Evolutionary conservation across 2,888 invertebrate genomes (phyloP).

Genomic region (Iselma pallidipennis): DNA sequence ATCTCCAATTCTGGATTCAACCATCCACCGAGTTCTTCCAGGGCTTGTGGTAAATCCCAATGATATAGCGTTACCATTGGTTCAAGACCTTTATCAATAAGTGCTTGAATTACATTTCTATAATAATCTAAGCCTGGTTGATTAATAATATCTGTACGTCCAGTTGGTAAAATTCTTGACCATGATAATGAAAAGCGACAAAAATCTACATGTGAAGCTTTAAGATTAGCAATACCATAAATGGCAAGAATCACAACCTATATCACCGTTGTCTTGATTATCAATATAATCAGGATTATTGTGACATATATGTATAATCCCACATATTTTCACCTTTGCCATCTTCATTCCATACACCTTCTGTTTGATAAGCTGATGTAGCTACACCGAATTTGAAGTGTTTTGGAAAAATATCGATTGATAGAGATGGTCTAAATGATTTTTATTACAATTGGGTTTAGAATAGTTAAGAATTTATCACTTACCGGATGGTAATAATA

Average conservation of each 20-base stretch:
- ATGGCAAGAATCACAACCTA: constrained; percentile 69
- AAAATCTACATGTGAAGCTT: constrained; percentile 49
- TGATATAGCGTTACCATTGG: constrained; percentile 55
- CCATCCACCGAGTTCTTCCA: constrained; percentile 63
- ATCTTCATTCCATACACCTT: constrained; percentile 34
- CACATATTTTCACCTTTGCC: constrained; percentile 69
- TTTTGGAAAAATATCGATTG: constrained; percentile 44
- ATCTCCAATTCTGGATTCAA: constrained; percentile 61
- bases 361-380: constrained; percentile 43
- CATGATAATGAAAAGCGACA: constrained; percentile 56
- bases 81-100: constrained; percentile 61
- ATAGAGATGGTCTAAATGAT: neutral
- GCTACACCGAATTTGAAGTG: constrained; percentile 36
- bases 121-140: constrained; percentile 74
- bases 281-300: constrained; percentile 56
- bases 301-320: constrained; percentile 68
- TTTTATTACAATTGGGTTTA: neutral
- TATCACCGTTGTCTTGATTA: constrained; percentile 62
- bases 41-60: constrained; percentile 43
- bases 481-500: neutral
- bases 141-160: constrained; percentile 67
- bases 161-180: constrained; percentile 60
- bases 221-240: constrained; percentile 55
- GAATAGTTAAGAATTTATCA: neutral
- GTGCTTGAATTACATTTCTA: constrained; percentile 70